These are phyloP conservation scores for Achatina immaculata DNA, from an alignment of 1,140 invertebrate genomes.

Conservation along the genomic window DNA sequence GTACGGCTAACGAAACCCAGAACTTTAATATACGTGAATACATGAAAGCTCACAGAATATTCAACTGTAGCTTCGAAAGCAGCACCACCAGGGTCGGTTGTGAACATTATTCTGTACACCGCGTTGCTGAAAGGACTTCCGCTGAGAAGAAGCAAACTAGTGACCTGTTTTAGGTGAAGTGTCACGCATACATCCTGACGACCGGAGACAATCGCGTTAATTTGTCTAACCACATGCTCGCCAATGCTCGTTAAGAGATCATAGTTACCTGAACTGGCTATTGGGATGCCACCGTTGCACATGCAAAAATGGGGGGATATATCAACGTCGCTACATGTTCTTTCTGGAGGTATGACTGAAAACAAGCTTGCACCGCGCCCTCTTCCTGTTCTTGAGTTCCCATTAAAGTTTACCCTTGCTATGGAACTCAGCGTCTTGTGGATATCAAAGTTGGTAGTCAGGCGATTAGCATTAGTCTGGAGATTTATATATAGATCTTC, in stretches of 20 bases:
- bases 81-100: not conserved
- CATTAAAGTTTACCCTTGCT: not conserved
- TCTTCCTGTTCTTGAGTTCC: not conserved
- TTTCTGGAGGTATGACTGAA: not conserved
- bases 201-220: not conserved
- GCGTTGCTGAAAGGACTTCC: not conserved
- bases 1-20: not conserved
- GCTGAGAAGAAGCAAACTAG: not conserved
- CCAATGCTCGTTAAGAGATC: not conserved
- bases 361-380: not conserved
- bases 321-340: not conserved
- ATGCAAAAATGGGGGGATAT: not conserved
- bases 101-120: conserved; percentile 10
- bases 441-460: conserved; percentile 36
- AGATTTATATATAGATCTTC: not conserved
- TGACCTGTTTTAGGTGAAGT: not conserved
- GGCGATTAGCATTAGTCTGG: not conserved
- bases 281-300: conserved; percentile 5
- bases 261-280: not conserved
- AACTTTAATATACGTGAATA: not conserved
- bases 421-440: conserved; percentile 18
- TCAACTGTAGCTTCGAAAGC: conserved; percentile 3
- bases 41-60: not conserved
- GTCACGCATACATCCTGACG: not conserved
- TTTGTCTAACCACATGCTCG: not conserved